Conservation (phyloP, 1,140 invertebrate species). For the Maniola jurtina region DNA sequence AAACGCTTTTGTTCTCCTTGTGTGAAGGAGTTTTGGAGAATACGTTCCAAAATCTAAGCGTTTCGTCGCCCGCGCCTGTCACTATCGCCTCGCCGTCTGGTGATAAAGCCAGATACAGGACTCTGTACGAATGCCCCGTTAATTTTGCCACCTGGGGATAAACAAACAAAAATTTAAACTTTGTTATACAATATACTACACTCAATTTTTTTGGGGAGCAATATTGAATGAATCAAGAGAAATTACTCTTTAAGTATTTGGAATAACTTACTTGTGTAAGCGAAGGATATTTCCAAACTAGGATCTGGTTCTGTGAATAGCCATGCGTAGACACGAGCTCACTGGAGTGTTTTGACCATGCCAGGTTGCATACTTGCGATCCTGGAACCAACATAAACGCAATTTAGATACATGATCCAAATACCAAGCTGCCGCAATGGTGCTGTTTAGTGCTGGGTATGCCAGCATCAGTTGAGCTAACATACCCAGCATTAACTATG, state of each 20-base stretch:
- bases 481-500: no score
- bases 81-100: constrained; percentile 99
- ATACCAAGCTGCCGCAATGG: no score
- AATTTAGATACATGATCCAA: no score
- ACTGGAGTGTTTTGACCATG: constrained; percentile 99
- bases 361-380: constrained; percentile 99
- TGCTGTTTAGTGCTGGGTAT: no score
- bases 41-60: constrained; percentile 99
- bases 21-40: constrained; percentile 98
- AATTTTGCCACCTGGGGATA: constrained; percentile 94
- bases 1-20: constrained; percentile 97
- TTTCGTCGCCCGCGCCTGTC: constrained; percentile 99
- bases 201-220: neutral
- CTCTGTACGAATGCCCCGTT: constrained; percentile 98
- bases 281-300: constrained; percentile 99
- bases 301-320: constrained; percentile 99
- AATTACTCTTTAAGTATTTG: no score
- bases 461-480: no score
- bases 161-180: constrained; percentile 17
- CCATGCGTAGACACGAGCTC: constrained; percentile 99
- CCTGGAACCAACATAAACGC: constrained; percentile 79
- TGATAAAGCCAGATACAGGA: constrained; percentile 98
- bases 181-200: neutral
- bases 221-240: no score
- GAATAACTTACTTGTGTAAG: constrained; percentile 81